Percentiles rank a stretch among this genome's conserved stretches.
Conservation (phyloP, 2,888 invertebrate species). For the Cheilosia scutellata region DNA sequence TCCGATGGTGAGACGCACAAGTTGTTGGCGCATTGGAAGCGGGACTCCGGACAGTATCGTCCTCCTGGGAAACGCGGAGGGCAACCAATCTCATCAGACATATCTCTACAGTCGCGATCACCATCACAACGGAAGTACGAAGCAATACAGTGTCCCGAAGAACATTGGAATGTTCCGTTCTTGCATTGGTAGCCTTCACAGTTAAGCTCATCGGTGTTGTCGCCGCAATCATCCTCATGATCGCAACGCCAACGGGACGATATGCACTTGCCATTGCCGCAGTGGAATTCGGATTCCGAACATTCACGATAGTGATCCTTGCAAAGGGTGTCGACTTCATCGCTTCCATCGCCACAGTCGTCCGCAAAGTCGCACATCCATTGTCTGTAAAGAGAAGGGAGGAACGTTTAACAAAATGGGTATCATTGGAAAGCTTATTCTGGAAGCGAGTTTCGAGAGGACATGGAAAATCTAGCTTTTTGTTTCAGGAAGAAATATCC, state of each 20-base stretch:
- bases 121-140: conserved; percentile 95
- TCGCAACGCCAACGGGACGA: conserved; percentile 97
- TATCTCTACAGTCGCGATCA: conserved; percentile 93
- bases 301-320: conserved; percentile 94
- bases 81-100: conserved; percentile 95
- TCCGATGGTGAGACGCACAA: conserved; percentile 95
- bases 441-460: too few species aligned
- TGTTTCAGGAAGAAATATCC: neutral
- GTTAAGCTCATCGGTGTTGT: conserved; percentile 94
- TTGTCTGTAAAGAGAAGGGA: conserved; percentile 85
- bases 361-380: conserved; percentile 99
- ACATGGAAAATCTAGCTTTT: neutral
- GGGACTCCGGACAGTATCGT: conserved; percentile 94
- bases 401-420: neutral
- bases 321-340: conserved; percentile 93
- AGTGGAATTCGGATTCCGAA: conserved; percentile 96
- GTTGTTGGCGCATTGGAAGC: conserved; percentile 96
- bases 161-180: conserved; percentile 95
- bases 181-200: conserved; percentile 94
- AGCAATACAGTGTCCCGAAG: conserved; percentile 96
- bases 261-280: conserved; percentile 95
- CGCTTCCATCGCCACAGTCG: conserved; percentile 97
- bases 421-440: neutral
- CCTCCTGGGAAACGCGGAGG: conserved; percentile 95
- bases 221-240: conserved; percentile 98